A percentile compares a stretch with the other conserved stretches of the same genome.
These are phyloP conservation scores for Biston stratarius DNA, from an alignment of 2,888 invertebrate species.

Conservation along the genomic window DNA sequence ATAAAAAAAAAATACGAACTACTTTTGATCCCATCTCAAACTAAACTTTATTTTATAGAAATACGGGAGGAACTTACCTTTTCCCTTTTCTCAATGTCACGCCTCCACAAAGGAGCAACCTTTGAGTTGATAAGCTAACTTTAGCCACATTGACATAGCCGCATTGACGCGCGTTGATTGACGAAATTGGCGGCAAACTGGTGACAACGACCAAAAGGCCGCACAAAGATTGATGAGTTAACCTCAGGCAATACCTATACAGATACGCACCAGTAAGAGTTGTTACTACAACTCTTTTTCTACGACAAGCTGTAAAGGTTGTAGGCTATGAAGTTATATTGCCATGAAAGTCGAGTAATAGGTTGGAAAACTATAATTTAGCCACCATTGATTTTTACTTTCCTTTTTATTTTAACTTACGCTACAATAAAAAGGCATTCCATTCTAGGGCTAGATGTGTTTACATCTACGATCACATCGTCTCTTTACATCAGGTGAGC, in stretches of 20 bases:
- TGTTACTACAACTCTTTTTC: background rate
- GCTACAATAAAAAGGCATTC: too few species aligned
- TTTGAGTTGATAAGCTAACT: slow-evolving; percentile 22
- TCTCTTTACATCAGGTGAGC: too few species aligned
- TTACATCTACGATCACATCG: too few species aligned
- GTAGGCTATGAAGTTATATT: too few species aligned
- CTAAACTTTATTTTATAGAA: background rate
- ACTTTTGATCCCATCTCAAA: background rate
- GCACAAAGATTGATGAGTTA: slow-evolving; percentile 43
- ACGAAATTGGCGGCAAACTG: slow-evolving; percentile 35
- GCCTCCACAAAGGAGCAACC: slow-evolving; percentile 10
- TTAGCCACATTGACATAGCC: slow-evolving; percentile 12
- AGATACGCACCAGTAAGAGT: background rate
- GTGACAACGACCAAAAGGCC: slow-evolving; percentile 42
- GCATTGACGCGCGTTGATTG: slow-evolving; percentile 35
- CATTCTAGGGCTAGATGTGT: too few species aligned
- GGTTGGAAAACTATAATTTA: too few species aligned
- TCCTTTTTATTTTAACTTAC: too few species aligned
- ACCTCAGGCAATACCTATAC: slow-evolving; percentile 21
- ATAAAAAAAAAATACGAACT: background rate
- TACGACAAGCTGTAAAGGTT: too few species aligned
- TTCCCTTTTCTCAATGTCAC: slow-evolving; percentile 3
- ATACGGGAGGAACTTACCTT: background rate
- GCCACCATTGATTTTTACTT: too few species aligned
- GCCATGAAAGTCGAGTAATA: too few species aligned